Conservation (phyloP, 1,140 invertebrate genomes). For the Probaryconus sp. region DNA sequence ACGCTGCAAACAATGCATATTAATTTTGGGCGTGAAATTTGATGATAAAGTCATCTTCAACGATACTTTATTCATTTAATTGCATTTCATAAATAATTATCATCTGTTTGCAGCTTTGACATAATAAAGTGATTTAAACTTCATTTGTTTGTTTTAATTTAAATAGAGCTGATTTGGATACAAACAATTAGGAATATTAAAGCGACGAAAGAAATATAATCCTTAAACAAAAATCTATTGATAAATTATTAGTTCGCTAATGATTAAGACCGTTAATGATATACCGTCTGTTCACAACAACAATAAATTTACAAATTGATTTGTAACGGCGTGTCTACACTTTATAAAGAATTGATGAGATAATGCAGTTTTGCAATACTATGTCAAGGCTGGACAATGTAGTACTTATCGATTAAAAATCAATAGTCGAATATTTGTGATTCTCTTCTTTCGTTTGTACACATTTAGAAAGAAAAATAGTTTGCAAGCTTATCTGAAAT, state of each 20-base stretch:
- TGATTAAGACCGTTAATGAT: no score
- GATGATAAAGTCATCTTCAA: no score
- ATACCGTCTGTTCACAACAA: no score
- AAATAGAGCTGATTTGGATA: no score
- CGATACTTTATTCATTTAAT: background rate
- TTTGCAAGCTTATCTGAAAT: no score
- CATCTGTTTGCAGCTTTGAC: background rate
- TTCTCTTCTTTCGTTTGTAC: background rate
- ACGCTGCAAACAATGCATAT: constrained; percentile 1
- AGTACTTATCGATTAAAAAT: constrained; percentile 41
- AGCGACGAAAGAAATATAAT: no score
- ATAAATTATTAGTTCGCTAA: no score
- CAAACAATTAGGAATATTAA: no score
- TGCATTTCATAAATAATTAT: background rate
- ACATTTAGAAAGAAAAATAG: constrained; percentile 17
- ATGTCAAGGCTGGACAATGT: constrained; percentile 49
- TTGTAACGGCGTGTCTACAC: constrained; percentile 25
- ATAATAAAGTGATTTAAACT: no score
- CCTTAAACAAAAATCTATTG: no score
- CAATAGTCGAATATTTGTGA: constrained; percentile 31
- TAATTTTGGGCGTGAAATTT: no score
- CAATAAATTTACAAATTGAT: constrained; percentile 20
- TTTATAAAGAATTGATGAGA: constrained; percentile 49
- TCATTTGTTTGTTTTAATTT: no score
- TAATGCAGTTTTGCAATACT: constrained; percentile 33